These are phyloP conservation scores for Proterorhinus semilunaris DNA, from an alignment of 2,113 vertebrate genomes.

Conservation along the genomic window DNA sequence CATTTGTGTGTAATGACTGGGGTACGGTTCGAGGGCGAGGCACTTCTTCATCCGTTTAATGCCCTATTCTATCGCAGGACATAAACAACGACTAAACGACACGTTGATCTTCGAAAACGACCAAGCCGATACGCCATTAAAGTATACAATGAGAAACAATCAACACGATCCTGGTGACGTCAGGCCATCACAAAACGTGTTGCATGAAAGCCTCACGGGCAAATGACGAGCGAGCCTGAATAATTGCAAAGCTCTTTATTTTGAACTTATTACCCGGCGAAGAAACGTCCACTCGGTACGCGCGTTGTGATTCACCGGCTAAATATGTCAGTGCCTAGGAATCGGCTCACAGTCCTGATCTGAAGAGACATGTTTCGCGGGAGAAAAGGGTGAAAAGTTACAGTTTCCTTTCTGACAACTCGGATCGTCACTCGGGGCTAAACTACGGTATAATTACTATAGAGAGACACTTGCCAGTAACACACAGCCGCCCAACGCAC, in stretches of 20 bases:
- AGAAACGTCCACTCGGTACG: background rate
- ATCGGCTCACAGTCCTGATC: background rate
- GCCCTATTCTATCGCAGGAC: too few relatives aligned
- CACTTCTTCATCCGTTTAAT: too few relatives aligned
- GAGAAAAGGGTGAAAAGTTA: slow-evolving; percentile 15
- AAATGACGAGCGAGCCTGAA: background rate
- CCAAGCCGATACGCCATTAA: too few relatives aligned
- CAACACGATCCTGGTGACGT: background rate
- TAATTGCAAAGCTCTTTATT: background rate
- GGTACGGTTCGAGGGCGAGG: too few relatives aligned
- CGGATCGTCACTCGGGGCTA: slow-evolving; percentile 22
- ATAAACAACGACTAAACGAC: too few relatives aligned
- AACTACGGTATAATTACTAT: slow-evolving; percentile 53
- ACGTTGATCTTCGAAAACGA: too few relatives aligned
- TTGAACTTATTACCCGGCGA: background rate
- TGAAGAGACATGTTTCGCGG: background rate
- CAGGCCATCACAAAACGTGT: too few relatives aligned
- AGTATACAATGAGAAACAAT: background rate
- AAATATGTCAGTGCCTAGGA: background rate
- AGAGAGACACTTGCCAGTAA: slow-evolving; percentile 48
- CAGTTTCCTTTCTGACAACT: slow-evolving; percentile 24
- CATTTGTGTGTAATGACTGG: too few relatives aligned
- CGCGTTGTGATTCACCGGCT: background rate
- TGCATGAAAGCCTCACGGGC: background rate
- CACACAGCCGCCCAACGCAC: slow-evolving; percentile 43